Evolutionary conservation across 2,113 vertebrate genomes (phyloP).

Genomic region (Prunella himalayana): DNA sequence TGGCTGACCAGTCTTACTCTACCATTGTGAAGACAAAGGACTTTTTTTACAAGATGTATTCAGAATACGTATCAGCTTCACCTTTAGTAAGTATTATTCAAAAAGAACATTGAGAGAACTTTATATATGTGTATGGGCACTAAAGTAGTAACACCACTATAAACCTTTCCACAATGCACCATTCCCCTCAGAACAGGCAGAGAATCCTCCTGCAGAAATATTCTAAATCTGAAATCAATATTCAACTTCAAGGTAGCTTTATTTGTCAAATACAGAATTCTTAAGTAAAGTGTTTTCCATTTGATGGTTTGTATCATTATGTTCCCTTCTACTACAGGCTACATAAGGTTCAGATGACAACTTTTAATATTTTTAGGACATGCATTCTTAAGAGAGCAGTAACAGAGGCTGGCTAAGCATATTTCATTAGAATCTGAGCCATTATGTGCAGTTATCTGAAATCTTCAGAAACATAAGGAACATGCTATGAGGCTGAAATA

Average conservation of each 20-base stretch:
- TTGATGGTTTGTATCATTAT: neutral
- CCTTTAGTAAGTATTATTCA: neutral
- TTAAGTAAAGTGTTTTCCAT: neutral
- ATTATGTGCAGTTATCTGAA: neutral
- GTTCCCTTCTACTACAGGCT: neutral
- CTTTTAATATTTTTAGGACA: neutral
- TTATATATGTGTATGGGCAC: neutral
- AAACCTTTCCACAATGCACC: neutral
- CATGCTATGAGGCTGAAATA: neutral
- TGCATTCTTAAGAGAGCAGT: neutral
- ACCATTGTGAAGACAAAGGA: neutral
- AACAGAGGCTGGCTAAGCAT: neutral
- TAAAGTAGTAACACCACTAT: neutral
- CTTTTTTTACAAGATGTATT: neutral
- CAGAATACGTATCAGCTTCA: neutral
- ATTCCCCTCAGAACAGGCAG: neutral
- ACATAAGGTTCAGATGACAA: neutral
- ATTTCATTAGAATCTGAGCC: neutral
- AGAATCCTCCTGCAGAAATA: neutral
- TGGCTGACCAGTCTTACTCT: neutral
- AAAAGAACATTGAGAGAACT: neutral
- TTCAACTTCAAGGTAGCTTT: neutral
- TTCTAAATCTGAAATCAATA: neutral
- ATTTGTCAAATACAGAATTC: neutral
- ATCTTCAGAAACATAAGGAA: neutral